Evolutionary conservation across 1,140 invertebrate genomes (phyloP).

Genomic region (Papilio polytes): DNA sequence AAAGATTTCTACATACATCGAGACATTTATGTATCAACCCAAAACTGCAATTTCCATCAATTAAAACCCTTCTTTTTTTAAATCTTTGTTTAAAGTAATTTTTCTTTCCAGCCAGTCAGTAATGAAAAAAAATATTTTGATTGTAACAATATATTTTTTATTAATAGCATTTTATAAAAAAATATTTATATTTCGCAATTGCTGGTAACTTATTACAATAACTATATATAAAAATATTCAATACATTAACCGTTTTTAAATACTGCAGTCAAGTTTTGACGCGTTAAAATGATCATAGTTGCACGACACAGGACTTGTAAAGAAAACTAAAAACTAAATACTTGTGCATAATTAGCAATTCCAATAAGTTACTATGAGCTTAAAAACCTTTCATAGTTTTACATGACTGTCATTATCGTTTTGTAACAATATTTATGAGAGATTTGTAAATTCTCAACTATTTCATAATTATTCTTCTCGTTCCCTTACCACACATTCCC

Average conservation of each 20-base stretch:
- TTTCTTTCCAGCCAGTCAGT: too few relatives aligned
- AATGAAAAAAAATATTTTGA: too few relatives aligned
- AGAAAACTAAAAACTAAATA: neutral
- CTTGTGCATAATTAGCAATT: neutral
- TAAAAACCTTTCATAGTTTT: neutral
- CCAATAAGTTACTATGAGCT: neutral
- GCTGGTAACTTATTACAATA: neutral
- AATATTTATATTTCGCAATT: too few relatives aligned
- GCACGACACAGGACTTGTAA: neutral
- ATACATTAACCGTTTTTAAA: neutral
- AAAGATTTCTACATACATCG: too few relatives aligned
- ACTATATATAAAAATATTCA: neutral
- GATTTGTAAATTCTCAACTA: constrained; percentile 4
- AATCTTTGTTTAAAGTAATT: too few relatives aligned
- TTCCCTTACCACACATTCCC: neutral
- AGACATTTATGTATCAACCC: too few relatives aligned
- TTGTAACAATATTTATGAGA: neutral
- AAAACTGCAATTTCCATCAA: too few relatives aligned
- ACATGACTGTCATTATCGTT: neutral
- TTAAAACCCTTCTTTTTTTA: too few relatives aligned
- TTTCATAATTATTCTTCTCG: neutral
- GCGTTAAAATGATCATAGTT: neutral
- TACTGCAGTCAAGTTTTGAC: neutral
- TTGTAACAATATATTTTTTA: too few relatives aligned
- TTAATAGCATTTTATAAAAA: too few relatives aligned